These are phyloP conservation scores for Australoheros scitulus DNA, from an alignment of 2,113 vertebrate genomes.

Conservation along the genomic window DNA sequence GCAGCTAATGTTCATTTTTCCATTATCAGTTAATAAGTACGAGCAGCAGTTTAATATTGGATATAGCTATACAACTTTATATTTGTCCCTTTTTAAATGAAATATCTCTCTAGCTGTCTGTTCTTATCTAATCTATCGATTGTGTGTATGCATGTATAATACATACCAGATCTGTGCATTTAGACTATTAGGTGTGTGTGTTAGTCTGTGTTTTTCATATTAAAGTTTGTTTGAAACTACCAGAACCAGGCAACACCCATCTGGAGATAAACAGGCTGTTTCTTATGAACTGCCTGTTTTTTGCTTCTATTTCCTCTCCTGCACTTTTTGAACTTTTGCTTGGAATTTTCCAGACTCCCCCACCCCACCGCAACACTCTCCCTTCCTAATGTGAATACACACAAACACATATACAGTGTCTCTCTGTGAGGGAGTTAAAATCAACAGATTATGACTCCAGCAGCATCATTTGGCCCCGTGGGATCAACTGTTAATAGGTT, in stretches of 20 bases:
- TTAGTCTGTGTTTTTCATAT: not conserved
- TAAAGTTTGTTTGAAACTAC: not conserved
- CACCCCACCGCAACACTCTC: not conserved
- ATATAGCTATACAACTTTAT: too few relatives aligned
- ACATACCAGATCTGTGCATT: not conserved
- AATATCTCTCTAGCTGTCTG: too few relatives aligned
- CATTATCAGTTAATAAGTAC: too few relatives aligned
- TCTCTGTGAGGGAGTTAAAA: not conserved
- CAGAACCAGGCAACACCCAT: not conserved
- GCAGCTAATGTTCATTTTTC: too few relatives aligned
- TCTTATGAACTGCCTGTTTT: not conserved
- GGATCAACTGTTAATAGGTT: not conserved
- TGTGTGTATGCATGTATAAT: too few relatives aligned
- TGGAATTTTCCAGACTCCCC: conserved; percentile 45
- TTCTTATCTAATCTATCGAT: too few relatives aligned
- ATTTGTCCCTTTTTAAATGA: too few relatives aligned
- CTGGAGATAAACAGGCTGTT: not conserved
- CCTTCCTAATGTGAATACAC: not conserved
- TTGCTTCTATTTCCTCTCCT: conserved; percentile 16
- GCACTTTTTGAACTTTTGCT: conserved; percentile 31
- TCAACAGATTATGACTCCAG: conserved; percentile 22
- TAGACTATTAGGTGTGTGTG: not conserved
- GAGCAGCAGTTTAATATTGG: too few relatives aligned
- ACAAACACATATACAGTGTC: not conserved
- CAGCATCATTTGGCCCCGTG: conserved; percentile 5